Conservation (phyloP, 2,888 invertebrate genomes). For the Liodrosophila aerea region DNA sequence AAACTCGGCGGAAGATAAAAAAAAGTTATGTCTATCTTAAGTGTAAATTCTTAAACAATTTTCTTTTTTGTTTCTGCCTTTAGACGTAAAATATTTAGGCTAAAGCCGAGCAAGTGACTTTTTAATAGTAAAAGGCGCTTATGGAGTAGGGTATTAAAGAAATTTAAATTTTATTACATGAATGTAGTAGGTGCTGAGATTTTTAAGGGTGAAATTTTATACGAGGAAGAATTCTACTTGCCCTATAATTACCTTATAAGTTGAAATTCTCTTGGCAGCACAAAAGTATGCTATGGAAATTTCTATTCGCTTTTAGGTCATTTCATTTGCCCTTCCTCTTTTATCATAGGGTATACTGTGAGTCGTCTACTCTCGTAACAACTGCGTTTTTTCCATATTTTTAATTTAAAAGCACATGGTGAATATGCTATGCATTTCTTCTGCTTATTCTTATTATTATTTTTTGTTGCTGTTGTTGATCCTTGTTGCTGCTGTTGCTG, state of each 20-base stretch:
- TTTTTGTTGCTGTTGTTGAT: not conserved
- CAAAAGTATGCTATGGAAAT: too few relatives aligned
- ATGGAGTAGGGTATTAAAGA: too few relatives aligned
- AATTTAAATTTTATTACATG: too few relatives aligned
- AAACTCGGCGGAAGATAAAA: too few relatives aligned
- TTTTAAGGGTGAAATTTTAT: too few relatives aligned
- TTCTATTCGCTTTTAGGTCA: too few relatives aligned
- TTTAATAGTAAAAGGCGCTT: not conserved
- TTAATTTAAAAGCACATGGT: constrained; percentile 46
- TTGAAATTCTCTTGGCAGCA: too few relatives aligned
- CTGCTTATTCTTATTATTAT: constrained; percentile 4
- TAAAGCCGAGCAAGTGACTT: not conserved
- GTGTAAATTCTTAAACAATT: not conserved
- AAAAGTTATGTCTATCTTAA: constrained; percentile 2
- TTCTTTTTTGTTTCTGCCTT: not conserved
- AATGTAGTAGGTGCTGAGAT: too few relatives aligned
- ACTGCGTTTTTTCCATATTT: constrained; percentile 20
- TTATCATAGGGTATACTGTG: constrained; percentile 7
- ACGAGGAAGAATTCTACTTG: too few relatives aligned
- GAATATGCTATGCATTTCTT: constrained; percentile 41
- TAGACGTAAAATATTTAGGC: too few relatives aligned
- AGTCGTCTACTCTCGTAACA: constrained; percentile 1
- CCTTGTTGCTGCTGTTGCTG: constrained; percentile 14
- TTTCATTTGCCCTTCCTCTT: too few relatives aligned
- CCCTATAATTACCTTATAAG: too few relatives aligned